Conservation (phyloP, 2,888 invertebrate species). For the Himalopsyche kuldschensis region DNA sequence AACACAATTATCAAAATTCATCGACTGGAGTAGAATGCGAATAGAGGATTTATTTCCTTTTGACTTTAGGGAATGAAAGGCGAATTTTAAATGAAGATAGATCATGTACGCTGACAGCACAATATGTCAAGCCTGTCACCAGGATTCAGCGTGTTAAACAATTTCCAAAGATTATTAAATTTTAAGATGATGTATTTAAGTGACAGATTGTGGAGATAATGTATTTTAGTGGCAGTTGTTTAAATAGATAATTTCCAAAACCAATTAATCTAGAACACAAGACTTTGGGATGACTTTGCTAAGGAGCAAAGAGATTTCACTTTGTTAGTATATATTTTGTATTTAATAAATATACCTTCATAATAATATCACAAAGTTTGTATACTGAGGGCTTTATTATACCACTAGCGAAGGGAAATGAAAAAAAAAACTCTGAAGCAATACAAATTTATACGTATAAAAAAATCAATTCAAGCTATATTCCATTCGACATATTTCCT, state of each 20-base stretch:
- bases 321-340: not conserved
- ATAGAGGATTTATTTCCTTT: no score
- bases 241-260: not conserved
- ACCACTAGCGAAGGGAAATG: not conserved
- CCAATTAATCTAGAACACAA: not conserved
- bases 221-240: not conserved
- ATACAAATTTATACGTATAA: no score
- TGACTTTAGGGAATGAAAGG: no score
- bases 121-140: not conserved
- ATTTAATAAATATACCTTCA: not conserved
- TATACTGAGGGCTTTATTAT: not conserved
- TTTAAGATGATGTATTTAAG: not conserved
- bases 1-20: no score
- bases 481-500: no score
- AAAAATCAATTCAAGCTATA: no score
- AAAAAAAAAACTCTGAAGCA: not conserved
- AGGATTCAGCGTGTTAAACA: not conserved
- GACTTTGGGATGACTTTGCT: not conserved
- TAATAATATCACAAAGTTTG: not conserved
- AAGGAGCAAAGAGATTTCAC: not conserved
- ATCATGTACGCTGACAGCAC: no score
- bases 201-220: not conserved
- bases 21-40: no score
- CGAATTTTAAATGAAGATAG: no score
- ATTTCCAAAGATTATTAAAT: not conserved